A percentile compares a stretch with the other conserved stretches of the same genome.
phyloP scores from a whole-genome alignment of 1,140 invertebrate species.

The Andrena cerasifolii region DNA sequence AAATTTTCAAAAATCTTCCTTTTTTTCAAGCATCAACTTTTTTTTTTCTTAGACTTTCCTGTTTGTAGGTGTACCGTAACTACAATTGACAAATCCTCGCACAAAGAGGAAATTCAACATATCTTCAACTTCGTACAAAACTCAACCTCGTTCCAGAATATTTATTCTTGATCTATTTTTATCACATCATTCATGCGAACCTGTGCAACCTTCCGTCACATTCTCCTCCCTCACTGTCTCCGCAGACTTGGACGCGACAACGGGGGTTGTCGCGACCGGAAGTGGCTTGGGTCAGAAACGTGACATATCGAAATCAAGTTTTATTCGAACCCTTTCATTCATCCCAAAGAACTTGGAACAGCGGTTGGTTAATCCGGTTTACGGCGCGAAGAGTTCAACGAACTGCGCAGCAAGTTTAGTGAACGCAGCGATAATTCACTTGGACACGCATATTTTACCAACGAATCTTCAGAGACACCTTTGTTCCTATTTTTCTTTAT shows the following conservation, averaged over 20 bases:
- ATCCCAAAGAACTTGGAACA: constrained; percentile 15
- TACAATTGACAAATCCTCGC: too few species aligned
- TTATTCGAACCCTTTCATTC: constrained; percentile 42
- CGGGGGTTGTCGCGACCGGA: constrained; percentile 37
- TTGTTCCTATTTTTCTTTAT: neutral
- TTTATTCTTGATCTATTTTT: too few species aligned
- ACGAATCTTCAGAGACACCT: neutral
- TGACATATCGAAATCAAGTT: constrained; percentile 57
- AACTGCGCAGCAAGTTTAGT: neutral
- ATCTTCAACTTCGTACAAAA: too few species aligned
- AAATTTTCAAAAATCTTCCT: too few species aligned
- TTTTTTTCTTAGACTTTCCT: too few species aligned
- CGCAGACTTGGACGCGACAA: constrained; percentile 35
- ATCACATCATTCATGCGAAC: too few species aligned
- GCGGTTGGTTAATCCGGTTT: neutral
- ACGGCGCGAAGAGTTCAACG: constrained; percentile 26
- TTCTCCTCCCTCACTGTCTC: neutral
- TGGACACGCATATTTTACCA: neutral
- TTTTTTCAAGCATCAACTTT: too few species aligned
- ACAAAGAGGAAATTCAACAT: too few species aligned
- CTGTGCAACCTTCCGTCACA: neutral
- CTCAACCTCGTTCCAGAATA: too few species aligned
- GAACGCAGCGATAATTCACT: constrained; percentile 23
- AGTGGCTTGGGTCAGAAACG: constrained; percentile 44
- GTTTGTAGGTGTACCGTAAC: too few species aligned